Conservation (phyloP, 1,140 invertebrate genomes). For the Ooceraea biroi region DNA sequence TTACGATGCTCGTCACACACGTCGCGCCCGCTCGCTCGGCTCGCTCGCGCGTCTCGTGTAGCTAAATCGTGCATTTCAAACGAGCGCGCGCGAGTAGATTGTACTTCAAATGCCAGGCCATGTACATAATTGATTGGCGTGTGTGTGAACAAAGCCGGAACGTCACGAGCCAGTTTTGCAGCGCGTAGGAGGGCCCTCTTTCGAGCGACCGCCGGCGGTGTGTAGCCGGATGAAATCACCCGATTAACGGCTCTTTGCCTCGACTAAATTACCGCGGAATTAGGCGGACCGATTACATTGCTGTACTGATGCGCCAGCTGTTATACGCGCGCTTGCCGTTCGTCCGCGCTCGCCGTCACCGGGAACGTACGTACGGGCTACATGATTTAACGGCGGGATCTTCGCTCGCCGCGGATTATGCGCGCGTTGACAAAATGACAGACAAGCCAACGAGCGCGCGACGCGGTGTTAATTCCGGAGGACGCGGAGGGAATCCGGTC, state of each 20-base stretch:
- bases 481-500: not conserved
- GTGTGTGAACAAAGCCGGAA: constrained; percentile 62
- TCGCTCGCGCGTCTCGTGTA: constrained; percentile 56
- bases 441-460: constrained; percentile 66
- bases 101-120: constrained; percentile 57
- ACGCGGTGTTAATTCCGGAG: constrained; percentile 68
- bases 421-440: constrained; percentile 82
- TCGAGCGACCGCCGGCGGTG: constrained; percentile 71
- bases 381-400: constrained; percentile 79
- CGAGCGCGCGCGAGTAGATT: constrained; percentile 42
- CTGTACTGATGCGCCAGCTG: constrained; percentile 72
- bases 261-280: constrained; percentile 78
- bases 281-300: constrained; percentile 79
- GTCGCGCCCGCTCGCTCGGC: not conserved
- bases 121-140: constrained; percentile 67
- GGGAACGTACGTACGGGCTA: constrained; percentile 77
- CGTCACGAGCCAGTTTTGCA: constrained; percentile 66
- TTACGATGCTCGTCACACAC: constrained; percentile 39
- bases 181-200: constrained; percentile 30
- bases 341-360: constrained; percentile 68
- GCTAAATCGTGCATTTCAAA: constrained; percentile 62
- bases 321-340: constrained; percentile 73
- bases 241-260: constrained; percentile 78
- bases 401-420: constrained; percentile 76
- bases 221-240: constrained; percentile 76